Evolutionary conservation across 2,797 vertebrate genomes (phyloP), one percentile per base, ranked within the genome.

Genomic region (Ptychobarbus kaznakovi): DNA sequence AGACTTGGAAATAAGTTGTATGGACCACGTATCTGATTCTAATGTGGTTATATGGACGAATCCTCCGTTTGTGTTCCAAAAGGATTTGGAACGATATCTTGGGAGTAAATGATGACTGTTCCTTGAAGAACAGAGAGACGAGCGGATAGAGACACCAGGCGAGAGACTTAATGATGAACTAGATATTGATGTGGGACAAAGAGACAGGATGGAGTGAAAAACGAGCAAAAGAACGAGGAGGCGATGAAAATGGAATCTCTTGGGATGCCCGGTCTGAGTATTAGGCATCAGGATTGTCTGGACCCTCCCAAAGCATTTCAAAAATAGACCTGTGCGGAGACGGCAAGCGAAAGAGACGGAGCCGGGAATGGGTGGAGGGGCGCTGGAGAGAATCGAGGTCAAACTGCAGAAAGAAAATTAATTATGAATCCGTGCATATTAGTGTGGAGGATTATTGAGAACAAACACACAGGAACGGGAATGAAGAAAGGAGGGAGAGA

Each of bases 301-400:
- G 42, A 91, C 88, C 88, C 81, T 91, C 91, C 93, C 88, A 86
- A 87, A 90, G 88, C 80, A 56, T 84, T 92, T 91, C 91, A 92
- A 93, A 95, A 94, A 94, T 93, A 94, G 93, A 90, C 91, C 88
- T 89, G 88, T 89, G 89, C 4, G 80, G 83, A 90, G 72, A 82
- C 65, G 65, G 22, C 88, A 86, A 87, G 92, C 92, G 92, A 90
- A 91, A 93, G 90, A 86, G 88, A 90, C 87, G 65, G 81, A 86
- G 49, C 65, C 15, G 16, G 74, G 83, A 70, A 73, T 70, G 83
- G 75, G 76, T 65, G 44, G 72, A 83, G 82, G 40, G 72, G 46
- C 11, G 25, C 53, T 58, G 88, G 91, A 90, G 87, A 90, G 92
- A 70, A 85, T 87, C 78, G 76, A 84, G 86, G 86, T 87, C 81